Conservation (phyloP, 2,888 invertebrate genomes). For the Mesochorus sp. region DNA sequence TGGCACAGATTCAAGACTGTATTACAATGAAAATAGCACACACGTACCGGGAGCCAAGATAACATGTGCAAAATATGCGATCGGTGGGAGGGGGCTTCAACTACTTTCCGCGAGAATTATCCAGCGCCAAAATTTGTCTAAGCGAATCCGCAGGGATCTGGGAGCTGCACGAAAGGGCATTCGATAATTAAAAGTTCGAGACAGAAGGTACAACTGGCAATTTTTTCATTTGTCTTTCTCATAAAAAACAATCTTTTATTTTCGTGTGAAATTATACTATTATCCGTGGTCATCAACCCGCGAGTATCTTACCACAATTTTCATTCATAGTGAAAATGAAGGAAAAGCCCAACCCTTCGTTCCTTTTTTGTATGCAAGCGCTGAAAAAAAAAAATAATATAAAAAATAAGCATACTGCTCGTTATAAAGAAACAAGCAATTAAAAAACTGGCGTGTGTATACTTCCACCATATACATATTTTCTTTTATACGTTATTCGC, state of each 20-base stretch:
- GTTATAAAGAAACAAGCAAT: conserved; percentile 37
- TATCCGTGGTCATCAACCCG: conserved; percentile 45
- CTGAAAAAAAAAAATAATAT: conserved; percentile 45
- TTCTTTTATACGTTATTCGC: conserved; percentile 5
- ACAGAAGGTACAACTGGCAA: background rate
- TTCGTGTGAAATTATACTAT: too few relatives aligned
- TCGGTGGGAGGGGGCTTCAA: background rate
- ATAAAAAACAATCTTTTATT: too few relatives aligned
- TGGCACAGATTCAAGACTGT: conserved; percentile 32
- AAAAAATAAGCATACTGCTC: too few relatives aligned
- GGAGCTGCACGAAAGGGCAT: too few relatives aligned
- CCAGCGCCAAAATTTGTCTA: too few relatives aligned
- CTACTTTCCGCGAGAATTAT: background rate
- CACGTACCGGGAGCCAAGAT: conserved; percentile 10
- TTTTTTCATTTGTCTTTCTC: background rate
- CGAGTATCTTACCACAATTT: conserved; percentile 3
- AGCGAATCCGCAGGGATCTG: too few relatives aligned
- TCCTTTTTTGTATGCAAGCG: background rate
- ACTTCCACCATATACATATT: too few relatives aligned
- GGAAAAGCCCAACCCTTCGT: background rate
- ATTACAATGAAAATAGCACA: conserved; percentile 24
- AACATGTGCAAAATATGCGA: background rate
- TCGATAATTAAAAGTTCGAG: too few relatives aligned
- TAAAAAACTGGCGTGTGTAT: conserved; percentile 33
- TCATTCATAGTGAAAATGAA: conserved; percentile 17